Base-by-base conservation (phyloP, 2,113 vertebrate species). In the Ptychochromis oligacanthus region DNA sequence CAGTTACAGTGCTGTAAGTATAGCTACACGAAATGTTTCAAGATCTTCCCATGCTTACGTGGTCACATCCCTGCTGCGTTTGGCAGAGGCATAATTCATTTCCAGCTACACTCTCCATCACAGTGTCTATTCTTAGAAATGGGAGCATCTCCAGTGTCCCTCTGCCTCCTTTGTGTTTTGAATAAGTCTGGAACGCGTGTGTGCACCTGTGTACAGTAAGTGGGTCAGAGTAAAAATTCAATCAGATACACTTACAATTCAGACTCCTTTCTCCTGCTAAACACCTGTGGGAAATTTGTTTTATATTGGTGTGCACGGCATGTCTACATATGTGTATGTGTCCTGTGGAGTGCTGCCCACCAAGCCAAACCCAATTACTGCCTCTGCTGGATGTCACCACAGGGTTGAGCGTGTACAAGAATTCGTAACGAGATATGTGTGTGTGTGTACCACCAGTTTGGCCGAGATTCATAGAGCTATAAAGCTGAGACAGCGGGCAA, bases 51-150 rank as follows among this genome's bases (percentile, higher is more conserved):
- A 75, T 3, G 54, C 52, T 4, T 4, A 57, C 79, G 77, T 40
- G 57, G 80, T 82, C 87, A 83, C 75, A 61, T 85, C 82, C 65
- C 52, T 24, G 75, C 83, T 83, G 81, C 10, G 40, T 84, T 82
- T 83, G 83, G 77, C 87, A 83, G 55, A 83, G 79, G n/a, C 80
- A 86, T 89, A 84, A 88, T 70, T 93, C 83, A 90, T 85, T 80
- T 89, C 78, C 80, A 34, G 31, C 83, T 79, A 62, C 88, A 70
- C 75, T 82, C 81, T 77, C 83, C 83, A 89, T 85, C 81, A 87
- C 52, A 75, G 65, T 17, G 80, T 84, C 90, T 94, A 93, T 91
- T 90, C 85, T 92, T 91, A 91, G 93, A 92, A 91, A 86, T 49
- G 34, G 75, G 88, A 92, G 75, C 90, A 83, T 88, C 84, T 85